Evolutionary conservation across 2,113 vertebrate species (phyloP).

Genomic region (Galeopterus variegatus): DNA sequence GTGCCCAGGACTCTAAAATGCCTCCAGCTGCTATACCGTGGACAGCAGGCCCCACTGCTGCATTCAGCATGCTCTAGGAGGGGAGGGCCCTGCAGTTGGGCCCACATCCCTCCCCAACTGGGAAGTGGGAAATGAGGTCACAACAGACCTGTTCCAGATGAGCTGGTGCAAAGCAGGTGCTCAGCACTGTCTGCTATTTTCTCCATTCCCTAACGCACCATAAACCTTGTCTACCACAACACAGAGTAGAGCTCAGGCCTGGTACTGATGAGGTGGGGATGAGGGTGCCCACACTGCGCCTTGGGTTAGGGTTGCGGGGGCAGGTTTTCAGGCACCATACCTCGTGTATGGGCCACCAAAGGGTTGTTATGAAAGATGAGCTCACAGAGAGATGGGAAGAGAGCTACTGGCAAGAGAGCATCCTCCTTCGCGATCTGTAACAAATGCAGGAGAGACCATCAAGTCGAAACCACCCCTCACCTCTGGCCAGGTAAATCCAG

Average conservation of each 20-base stretch:
- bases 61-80: not conserved
- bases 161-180: not conserved
- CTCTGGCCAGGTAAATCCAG: not conserved
- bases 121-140: not conserved
- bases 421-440: slow-evolving; percentile 92
- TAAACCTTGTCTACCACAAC: not conserved
- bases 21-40: not conserved
- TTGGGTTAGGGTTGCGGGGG: not conserved
- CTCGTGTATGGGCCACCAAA: slow-evolving; percentile 88
- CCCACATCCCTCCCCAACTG: not conserved
- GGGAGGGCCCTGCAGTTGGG: not conserved
- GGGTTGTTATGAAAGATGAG: slow-evolving; percentile 93
- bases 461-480: fast-evolving
- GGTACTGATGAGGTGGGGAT: not conserved
- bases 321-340: slow-evolving; percentile 80
- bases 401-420: slow-evolving; percentile 89
- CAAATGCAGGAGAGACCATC: slow-evolving; percentile 5
- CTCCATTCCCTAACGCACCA: not conserved
- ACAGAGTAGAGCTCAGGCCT: not conserved
- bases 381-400: slow-evolving; percentile 91
- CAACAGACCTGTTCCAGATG: not conserved
- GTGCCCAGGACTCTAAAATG: not conserved
- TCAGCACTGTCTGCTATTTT: not conserved
- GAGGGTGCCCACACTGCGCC: not conserved
- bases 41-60: not conserved